Base-by-base conservation (phyloP, 1,140 invertebrate species). In the Apis laboriosa region DNA sequence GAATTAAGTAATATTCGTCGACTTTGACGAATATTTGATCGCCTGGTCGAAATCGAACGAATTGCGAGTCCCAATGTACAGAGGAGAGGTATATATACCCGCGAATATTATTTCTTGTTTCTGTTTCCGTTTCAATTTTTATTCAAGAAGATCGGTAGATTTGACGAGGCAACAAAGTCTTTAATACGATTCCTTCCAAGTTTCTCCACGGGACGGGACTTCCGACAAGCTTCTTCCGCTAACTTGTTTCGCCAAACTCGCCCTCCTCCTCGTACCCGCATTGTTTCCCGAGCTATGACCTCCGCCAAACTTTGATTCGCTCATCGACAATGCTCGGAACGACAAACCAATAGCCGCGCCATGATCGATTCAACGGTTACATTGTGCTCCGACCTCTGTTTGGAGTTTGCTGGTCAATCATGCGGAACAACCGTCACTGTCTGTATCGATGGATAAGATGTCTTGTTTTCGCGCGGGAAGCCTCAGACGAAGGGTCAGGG, bases 231-330 rank as follows among this genome's bases (percentile, higher is more conserved):
- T 75, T 75, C 71, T 81, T 28, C 28, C 34, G 53, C 34, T 9
- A 67, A 74, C 71, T 64, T 53, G 58, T 63, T 72, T 49, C 61
- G 53, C 51, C 8, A 64, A 78, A 49, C 77, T 78, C 70, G 9
- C 43, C 55, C 15, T 21, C 13, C 53, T 53, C 24, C 28, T 73
- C 19, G 17, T 71, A 61, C 7, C 49, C 15, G 51, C 51, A 55
- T 64, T 80, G 78, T 75, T 81, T 53, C 28, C 17, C 34, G 49
- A 49, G n/a, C n/a, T 51, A 53, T 79, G 66, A 71, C 21, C 67
- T 63, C 56, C 15, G 64, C 66, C 21, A 34, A 71, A 79, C 67
- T 79, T 79, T 66, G 34, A 58, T 78, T 78, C 76, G 28, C 34
- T 67, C 51, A 56, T 56, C 12, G 53, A 19, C 21, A 12, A 66